These are phyloP conservation scores for Phymanthus crucifer DNA, from an alignment of 92 coral and sea anemone species.

Conservation along the genomic window DNA sequence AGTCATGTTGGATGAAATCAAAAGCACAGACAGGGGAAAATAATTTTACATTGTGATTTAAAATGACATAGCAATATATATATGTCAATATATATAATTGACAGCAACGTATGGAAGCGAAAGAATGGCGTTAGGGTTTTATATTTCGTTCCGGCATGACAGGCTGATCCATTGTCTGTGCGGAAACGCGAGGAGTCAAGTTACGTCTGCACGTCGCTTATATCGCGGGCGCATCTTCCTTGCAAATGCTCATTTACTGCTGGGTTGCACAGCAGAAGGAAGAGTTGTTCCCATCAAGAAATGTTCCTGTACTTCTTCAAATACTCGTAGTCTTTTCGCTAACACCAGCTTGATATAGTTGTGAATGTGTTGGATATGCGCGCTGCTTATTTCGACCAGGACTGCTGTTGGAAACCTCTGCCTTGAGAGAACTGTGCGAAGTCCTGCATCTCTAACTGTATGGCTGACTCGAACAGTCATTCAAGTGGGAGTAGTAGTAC, in stretches of 20 bases:
- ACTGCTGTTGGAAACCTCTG: conserved; percentile 7
- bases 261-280: conserved; percentile 13
- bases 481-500: conserved; percentile 31
- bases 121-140: conserved; percentile 1
- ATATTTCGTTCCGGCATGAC: conserved; percentile 27
- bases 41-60: not conserved
- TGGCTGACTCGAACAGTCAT: conserved; percentile 44
- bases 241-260: conserved; percentile 8
- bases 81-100: not conserved
- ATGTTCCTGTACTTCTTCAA: not conserved
- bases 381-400: not conserved
- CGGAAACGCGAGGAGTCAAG: not conserved
- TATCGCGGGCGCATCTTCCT: conserved; percentile 46
- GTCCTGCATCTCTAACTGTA: not conserved
- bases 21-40: no score
- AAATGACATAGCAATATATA: not conserved
- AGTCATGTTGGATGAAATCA: no score
- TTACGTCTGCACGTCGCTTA: conserved; percentile 17
- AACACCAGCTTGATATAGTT: not conserved
- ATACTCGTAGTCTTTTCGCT: not conserved
- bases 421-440: not conserved
- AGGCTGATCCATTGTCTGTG: conserved; percentile 31
- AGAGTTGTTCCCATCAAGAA: not conserved
- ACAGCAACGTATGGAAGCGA: not conserved
- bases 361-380: conserved; percentile 21